phyloP scores from a whole-genome alignment of 1,140 invertebrate species.

The Ptiloglossa arizonensis region DNA sequence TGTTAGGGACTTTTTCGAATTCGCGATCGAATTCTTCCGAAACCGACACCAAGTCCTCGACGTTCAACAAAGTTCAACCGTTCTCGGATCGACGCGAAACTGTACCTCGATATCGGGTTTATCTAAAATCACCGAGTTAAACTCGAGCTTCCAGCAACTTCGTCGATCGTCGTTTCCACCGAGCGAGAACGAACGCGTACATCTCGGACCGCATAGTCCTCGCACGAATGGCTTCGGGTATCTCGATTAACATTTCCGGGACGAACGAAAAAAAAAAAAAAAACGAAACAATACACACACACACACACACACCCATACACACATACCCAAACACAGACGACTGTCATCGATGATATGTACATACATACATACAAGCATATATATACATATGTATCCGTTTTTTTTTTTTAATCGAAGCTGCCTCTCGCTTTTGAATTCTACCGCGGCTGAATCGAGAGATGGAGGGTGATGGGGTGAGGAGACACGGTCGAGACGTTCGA shows the following conservation, averaged over 20 bases:
- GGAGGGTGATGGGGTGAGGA: conserved; percentile 1
- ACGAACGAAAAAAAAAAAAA: not conserved
- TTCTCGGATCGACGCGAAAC: not conserved
- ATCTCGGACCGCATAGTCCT: conserved; percentile 4
- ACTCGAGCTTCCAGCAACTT: conserved; percentile 12
- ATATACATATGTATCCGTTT: conserved; percentile 17
- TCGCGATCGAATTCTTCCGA: too few relatives aligned
- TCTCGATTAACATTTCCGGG: conserved; percentile 22
- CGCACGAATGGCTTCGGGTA: conserved; percentile 37
- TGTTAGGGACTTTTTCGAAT: too few relatives aligned
- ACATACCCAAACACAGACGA: not conserved
- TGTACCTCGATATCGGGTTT: not conserved
- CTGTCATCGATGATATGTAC: not conserved
- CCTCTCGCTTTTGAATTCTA: conserved; percentile 59
- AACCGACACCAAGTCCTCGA: too few relatives aligned
- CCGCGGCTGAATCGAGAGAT: conserved; percentile 38
- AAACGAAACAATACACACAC: not conserved
- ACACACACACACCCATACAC: too few relatives aligned
- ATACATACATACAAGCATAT: conserved; percentile 1
- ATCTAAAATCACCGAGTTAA: not conserved
- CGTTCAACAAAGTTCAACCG: not conserved
- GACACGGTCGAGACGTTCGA: conserved; percentile 3
- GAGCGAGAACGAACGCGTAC: conserved; percentile 9
- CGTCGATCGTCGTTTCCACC: conserved; percentile 38
- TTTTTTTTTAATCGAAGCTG: conserved; percentile 53